These are phyloP conservation scores for Atta cephalotes DNA, from an alignment of 1,140 invertebrate genomes.

Conservation along the genomic window DNA sequence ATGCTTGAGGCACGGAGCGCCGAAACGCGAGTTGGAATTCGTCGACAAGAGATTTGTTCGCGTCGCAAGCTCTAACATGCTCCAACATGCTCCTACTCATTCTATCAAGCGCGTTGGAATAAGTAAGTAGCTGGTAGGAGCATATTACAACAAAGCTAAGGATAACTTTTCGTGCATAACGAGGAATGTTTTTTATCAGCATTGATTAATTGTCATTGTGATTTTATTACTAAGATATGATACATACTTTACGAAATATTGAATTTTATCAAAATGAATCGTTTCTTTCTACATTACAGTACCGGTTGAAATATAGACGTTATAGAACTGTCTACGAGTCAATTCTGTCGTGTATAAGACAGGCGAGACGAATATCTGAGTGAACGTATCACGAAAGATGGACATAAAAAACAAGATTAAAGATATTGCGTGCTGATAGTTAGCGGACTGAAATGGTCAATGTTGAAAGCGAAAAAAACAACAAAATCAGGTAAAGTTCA, in stretches of 20 bases:
- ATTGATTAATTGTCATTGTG: background rate
- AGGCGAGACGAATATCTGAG: constrained; percentile 35
- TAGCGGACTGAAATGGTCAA: constrained; percentile 16
- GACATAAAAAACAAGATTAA: constrained; percentile 42
- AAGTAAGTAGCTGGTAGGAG: no score
- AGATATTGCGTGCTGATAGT: constrained; percentile 43
- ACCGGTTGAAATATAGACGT: background rate
- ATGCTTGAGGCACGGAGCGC: constrained; percentile 15
- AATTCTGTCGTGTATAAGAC: background rate
- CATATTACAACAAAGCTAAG: no score
- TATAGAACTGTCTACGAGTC: background rate
- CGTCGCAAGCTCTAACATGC: no score
- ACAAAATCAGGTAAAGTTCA: background rate
- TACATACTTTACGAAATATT: background rate
- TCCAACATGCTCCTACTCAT: no score
- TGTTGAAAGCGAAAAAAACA: background rate
- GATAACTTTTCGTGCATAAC: background rate
- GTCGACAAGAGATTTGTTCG: no score
- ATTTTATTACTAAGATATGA: background rate
- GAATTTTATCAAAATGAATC: background rate
- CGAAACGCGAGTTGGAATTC: constrained; percentile 43
- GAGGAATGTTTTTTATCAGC: background rate
- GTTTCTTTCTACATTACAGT: background rate
- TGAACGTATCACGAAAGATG: constrained; percentile 43
- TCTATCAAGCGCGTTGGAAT: no score